Base-by-base conservation (phyloP, 2,113 vertebrate species). In the Prunella himalayana region DNA sequence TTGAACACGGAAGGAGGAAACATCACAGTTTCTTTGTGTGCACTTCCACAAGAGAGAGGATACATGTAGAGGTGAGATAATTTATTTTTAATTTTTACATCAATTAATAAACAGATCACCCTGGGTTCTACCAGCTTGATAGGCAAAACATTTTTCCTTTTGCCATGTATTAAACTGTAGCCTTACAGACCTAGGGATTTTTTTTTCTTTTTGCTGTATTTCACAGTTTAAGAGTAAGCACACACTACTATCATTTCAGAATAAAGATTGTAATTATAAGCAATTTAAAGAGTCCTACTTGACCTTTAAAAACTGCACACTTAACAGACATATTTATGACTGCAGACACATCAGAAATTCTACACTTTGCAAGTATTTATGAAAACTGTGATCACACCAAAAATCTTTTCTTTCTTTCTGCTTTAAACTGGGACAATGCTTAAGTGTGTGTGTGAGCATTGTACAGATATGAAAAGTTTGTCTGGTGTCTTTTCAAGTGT, bases 281-380 rank as follows among this genome's bases (percentile, higher is more conserved):
- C 69, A 87, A 85, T 77, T 41, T 90, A 61, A 91, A 60, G 80
- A 75, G 39, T 80, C 75, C 21, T 81, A 75, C 30, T 86, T n/a
- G 16, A 86, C 75, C 86, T 92, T 96, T 93, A 94, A 89, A 96
- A 94, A 75, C 37, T 80, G 59, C 15, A 7, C 78, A 27, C n/a
- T 91, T 95, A 91, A 95, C 59, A 94, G 72, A 65, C 19, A 17
- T 71, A 88, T 79, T 94, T 72, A 65, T 69, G 41, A 68, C 56
- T 82, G 78, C 64, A 94, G 44, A 80, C 9, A 27, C 2, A 3
- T 44, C 4, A 64, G 50, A 54, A 88, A 66, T 33, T 71, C 63
- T 86, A 65, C 27, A 37, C 11, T 79, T 81, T 7, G 11, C 45
- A 91, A 35, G 51, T 86, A 68, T 91, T 87, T 88, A 68, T 89